Percentiles rank a stretch among this genome's conserved stretches.
phyloP scores from a whole-genome alignment of 2,797 vertebrate species.

The Sebastes iracundus region DNA sequence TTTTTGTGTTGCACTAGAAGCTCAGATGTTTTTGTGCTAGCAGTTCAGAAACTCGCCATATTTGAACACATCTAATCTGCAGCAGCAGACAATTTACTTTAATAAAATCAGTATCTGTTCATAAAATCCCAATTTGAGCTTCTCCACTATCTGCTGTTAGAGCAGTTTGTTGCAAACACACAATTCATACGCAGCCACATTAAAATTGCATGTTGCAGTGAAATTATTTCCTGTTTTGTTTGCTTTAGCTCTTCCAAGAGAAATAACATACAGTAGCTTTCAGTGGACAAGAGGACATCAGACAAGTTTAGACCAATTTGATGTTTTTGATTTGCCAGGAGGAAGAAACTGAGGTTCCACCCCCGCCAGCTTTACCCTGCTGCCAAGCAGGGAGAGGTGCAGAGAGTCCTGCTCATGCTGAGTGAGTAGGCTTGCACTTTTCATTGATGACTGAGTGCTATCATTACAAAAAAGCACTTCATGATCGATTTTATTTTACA shows the following conservation, averaged over 20 bases:
- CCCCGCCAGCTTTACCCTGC: slow-evolving; percentile 92
- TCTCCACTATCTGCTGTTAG: background rate
- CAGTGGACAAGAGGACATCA: background rate
- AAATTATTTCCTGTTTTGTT: background rate
- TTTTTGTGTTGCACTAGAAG: background rate
- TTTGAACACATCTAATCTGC: background rate
- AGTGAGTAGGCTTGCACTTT: slow-evolving; percentile 79
- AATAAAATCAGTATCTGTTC: background rate
- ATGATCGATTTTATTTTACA: background rate
- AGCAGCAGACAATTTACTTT: background rate
- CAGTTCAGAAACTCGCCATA: background rate
- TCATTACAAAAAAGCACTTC: background rate
- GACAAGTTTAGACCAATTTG: background rate
- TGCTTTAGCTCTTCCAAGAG: background rate
- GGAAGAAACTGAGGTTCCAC: slow-evolving; percentile 94
- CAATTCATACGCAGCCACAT: background rate
- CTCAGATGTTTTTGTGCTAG: background rate
- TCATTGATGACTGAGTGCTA: background rate
- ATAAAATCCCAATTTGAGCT: background rate
- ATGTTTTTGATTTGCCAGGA: slow-evolving; percentile 65
- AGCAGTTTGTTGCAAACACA: background rate
- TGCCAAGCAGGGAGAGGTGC: slow-evolving; percentile 92
- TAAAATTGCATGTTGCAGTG: background rate
- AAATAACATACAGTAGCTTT: background rate
- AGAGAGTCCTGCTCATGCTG: slow-evolving; percentile 93